Conservation (phyloP, 2,888 invertebrate species). For the Pachycephus smyrnensis region DNA sequence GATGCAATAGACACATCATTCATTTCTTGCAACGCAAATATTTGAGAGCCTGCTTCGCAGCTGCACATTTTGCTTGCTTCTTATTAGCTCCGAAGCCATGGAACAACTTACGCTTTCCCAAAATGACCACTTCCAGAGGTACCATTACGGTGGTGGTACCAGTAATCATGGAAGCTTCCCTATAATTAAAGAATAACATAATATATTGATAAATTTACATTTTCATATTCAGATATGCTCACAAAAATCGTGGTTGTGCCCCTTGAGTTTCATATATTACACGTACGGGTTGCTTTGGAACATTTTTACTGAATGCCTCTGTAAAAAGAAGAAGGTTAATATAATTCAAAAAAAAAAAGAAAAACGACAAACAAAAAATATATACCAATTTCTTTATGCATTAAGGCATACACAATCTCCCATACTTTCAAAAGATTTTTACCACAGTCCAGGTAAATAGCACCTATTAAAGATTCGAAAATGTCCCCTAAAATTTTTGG, state of each 20-base stretch:
- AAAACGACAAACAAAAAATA: neutral
- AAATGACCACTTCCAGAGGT: conserved; percentile 73
- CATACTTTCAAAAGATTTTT: conserved; percentile 81
- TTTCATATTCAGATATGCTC: conserved; percentile 56
- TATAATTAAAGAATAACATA: conserved; percentile 34
- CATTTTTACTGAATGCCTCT: conserved; percentile 81
- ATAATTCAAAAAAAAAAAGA: neutral
- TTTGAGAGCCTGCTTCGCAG: conserved; percentile 80
- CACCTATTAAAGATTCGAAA: conserved; percentile 92
- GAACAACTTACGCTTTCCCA: conserved; percentile 72
- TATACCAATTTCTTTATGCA: conserved; percentile 84
- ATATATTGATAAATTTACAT: neutral
- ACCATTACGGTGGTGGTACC: conserved; percentile 68
- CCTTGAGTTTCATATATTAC: conserved; percentile 86
- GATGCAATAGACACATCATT: neutral
- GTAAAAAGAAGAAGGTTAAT: conserved; percentile 37
- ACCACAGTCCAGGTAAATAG: conserved; percentile 83
- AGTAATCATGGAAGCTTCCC: conserved; percentile 45
- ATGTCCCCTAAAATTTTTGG: conserved; percentile 94
- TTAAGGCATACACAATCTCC: conserved; percentile 84
- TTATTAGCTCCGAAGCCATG: conserved; percentile 80
- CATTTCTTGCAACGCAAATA: conserved; percentile 37
- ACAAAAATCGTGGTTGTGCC: conserved; percentile 81
- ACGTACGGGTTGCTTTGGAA: conserved; percentile 93
- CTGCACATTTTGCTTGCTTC: conserved; percentile 79